phyloP scores from a whole-genome alignment of 2,797 vertebrate species.

The Chiloscyllium punctatum region DNA sequence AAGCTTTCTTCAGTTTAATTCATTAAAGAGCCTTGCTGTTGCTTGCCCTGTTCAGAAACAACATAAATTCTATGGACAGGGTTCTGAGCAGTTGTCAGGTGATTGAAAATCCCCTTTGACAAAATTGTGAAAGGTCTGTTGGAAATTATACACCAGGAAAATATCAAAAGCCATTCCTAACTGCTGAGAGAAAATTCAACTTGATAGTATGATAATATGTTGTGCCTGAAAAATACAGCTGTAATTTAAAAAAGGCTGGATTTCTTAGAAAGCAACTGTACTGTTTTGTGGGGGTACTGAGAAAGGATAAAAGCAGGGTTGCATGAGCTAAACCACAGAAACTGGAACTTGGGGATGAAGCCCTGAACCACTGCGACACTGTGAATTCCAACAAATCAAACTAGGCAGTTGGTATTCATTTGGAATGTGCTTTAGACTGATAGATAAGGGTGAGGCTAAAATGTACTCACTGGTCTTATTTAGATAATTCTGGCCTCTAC shows the following conservation, averaged over 20 bases:
- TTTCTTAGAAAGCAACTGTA: background rate
- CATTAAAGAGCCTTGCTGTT: background rate
- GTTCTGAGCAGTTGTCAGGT: background rate
- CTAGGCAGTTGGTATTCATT: too few relatives aligned
- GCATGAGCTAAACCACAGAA: background rate
- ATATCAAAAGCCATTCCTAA: background rate
- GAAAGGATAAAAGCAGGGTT: background rate
- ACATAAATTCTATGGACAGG: background rate
- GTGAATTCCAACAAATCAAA: background rate
- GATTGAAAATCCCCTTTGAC: background rate
- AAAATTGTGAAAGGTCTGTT: background rate
- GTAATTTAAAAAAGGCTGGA: background rate
- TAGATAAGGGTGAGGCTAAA: background rate
- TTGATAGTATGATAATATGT: background rate
- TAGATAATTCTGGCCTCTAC: background rate
- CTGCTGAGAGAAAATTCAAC: background rate
- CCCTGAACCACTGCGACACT: background rate
- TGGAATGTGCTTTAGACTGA: background rate
- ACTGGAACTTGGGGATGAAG: background rate
- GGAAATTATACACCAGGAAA: background rate
- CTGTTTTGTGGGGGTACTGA: background rate
- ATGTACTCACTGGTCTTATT: background rate
- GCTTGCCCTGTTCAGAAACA: background rate
- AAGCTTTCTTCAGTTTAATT: background rate
- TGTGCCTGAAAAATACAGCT: background rate